Evolutionary conservation across 2,113 vertebrate genomes (phyloP), one percentile per base, ranked within the genome.

Genomic region (Oenanthe melanoleuca): DNA sequence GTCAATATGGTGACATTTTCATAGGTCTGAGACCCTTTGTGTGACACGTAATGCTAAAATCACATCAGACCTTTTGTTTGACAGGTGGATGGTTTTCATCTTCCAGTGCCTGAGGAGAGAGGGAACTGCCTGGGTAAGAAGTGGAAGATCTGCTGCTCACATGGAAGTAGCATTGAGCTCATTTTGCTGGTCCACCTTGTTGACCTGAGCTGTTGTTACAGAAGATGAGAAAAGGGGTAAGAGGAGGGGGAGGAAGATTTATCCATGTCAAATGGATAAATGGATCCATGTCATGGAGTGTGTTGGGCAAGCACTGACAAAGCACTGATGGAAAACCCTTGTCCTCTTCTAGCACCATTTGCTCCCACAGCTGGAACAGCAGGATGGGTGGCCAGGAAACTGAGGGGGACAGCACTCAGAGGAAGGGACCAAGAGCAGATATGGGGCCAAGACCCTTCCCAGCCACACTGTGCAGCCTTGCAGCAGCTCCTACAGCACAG

Each of bases 11-110:
- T 96, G 96, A 91, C 89, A 95, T 97, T 97, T 97, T 83, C 92
- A 82, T 90, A 91, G 94, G 94, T 91, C 93, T 66, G 88, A 86
- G 94, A 94, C 94, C 93, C 86, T 89, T 93, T 92, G 49, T 86
- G 53, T 84, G 69, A 75, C 47, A 80, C 10, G 14, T 84, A 70
- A 91, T 53, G 18, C 60, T 91, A 71, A 81, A 96, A 94, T 88
- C 80, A 83, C 87, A 81, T 86, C 87, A 95, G 95, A 97, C 93
- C 92, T 97, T 97, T 95, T 92, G 65, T 82, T 66, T 91, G 94
- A 92, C 70, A 78, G 89, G 80, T 14, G 9, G 60, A 55, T 78
- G 56, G 19, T 79, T 95, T 96, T 95, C 89, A 66, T 92, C 59
- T 56, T 87, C 44, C 52, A 52, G 52, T 33, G 86, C 80, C 89